Conservation (phyloP, 2,797 vertebrate species). For the Heteromormyrus szaboi region DNA sequence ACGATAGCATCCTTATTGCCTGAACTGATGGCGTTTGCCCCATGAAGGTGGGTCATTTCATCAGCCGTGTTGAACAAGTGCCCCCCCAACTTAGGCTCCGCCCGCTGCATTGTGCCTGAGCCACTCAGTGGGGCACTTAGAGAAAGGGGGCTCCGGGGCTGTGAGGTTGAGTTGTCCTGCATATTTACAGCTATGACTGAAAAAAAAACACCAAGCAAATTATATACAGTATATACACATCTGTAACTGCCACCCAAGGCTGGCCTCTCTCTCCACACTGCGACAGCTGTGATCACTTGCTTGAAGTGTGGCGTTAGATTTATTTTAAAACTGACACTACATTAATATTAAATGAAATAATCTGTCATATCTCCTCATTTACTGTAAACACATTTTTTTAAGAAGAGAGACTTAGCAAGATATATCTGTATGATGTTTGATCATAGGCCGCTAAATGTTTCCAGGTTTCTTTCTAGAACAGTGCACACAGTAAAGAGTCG, state of each 20-base stretch:
- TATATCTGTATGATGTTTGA: background rate
- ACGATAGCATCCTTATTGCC: slow-evolving; percentile 21
- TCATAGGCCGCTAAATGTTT: background rate
- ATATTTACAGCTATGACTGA: slow-evolving; percentile 19
- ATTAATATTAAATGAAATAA: background rate
- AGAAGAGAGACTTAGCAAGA: background rate
- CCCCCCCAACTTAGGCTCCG: slow-evolving; percentile 29
- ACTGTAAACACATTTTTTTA: background rate
- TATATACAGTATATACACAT: background rate
- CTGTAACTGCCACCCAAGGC: background rate
- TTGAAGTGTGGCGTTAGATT: background rate
- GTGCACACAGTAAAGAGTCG: background rate
- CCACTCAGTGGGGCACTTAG: background rate
- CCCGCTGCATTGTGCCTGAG: background rate
- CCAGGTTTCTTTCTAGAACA: background rate
- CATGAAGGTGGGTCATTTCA: slow-evolving; percentile 18
- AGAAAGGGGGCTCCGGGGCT: slow-evolving; percentile 8
- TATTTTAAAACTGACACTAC: background rate
- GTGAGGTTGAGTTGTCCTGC: background rate
- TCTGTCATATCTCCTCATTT: background rate
- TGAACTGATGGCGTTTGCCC: slow-evolving; percentile 3
- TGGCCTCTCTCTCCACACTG: background rate
- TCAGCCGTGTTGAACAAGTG: slow-evolving; percentile 37
- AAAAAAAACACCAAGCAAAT: background rate
- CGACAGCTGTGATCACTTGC: background rate